phyloP scores from a whole-genome alignment of 2,113 vertebrate species.

The Catharus minimus region DNA sequence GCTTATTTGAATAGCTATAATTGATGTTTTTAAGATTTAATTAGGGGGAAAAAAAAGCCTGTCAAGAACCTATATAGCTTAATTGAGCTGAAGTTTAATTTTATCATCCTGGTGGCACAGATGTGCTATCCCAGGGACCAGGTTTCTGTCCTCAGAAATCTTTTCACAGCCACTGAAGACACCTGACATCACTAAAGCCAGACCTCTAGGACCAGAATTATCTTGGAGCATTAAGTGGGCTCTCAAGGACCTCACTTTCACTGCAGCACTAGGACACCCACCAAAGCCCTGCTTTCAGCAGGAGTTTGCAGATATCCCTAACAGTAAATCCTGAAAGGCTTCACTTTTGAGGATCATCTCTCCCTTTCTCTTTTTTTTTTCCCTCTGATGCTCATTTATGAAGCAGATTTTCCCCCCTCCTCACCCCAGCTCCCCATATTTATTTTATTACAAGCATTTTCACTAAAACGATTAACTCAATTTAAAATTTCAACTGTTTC shows the following conservation, averaged over 20 bases:
- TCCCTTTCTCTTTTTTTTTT: background rate
- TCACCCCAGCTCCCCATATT: conserved; percentile 42
- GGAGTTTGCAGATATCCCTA: background rate
- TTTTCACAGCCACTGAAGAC: background rate
- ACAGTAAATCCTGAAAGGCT: background rate
- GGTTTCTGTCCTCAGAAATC: background rate
- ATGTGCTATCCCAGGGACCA: background rate
- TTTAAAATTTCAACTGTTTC: conserved; percentile 69
- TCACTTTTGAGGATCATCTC: background rate
- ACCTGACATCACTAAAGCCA: background rate
- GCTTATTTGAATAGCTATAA: background rate
- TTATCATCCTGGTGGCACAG: background rate
- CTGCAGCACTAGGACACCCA: background rate
- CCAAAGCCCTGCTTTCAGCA: background rate
- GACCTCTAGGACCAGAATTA: background rate
- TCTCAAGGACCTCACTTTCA: background rate
- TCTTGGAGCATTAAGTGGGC: background rate
- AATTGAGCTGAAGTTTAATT: background rate
- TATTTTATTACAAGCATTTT: conserved; percentile 69
- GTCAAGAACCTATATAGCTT: background rate
- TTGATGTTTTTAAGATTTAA: background rate
- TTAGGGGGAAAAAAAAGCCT: fast-evolving
- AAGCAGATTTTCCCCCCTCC: background rate
- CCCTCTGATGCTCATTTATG: background rate
- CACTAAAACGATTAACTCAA: conserved; percentile 66